phyloP scores from a whole-genome alignment of 2,888 invertebrate genomes.

The Netelia melanura region DNA sequence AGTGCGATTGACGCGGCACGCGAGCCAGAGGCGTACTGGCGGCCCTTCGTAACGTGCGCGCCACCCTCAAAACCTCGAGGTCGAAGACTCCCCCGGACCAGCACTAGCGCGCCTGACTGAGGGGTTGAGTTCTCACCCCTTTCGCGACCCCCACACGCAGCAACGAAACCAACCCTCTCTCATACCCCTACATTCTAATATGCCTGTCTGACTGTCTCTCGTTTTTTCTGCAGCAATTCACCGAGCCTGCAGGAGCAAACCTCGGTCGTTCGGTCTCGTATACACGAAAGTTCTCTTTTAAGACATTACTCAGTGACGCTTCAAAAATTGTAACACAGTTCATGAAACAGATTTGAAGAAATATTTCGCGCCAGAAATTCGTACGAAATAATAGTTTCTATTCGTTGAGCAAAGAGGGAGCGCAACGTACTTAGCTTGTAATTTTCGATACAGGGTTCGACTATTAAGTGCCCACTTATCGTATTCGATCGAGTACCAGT shows the following conservation, averaged over 20 bases:
- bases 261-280: slow-evolving; percentile 1
- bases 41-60: slow-evolving; percentile 78
- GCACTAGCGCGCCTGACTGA: slow-evolving; percentile 71
- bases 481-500: no score
- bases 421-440: no score
- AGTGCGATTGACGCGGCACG: slow-evolving; percentile 71
- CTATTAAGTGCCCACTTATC: no score
- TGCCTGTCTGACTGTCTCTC: slow-evolving; percentile 46
- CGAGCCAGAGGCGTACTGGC: slow-evolving; percentile 78
- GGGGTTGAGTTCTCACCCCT: slow-evolving; percentile 42
- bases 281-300: background rate
- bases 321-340: no score
- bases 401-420: no score
- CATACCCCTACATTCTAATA: slow-evolving; percentile 33
- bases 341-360: no score
- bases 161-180: slow-evolving; percentile 30
- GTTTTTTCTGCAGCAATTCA: slow-evolving; percentile 48
- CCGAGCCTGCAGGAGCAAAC: slow-evolving; percentile 8
- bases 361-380: background rate
- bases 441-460: background rate
- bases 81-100: slow-evolving; percentile 70
- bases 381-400: background rate
- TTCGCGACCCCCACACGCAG: slow-evolving; percentile 27
- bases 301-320: slow-evolving; percentile 36
- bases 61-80: slow-evolving; percentile 71